Base-by-base conservation (phyloP, 2,888 invertebrate genomes). In the Himalopsyche japonica region DNA sequence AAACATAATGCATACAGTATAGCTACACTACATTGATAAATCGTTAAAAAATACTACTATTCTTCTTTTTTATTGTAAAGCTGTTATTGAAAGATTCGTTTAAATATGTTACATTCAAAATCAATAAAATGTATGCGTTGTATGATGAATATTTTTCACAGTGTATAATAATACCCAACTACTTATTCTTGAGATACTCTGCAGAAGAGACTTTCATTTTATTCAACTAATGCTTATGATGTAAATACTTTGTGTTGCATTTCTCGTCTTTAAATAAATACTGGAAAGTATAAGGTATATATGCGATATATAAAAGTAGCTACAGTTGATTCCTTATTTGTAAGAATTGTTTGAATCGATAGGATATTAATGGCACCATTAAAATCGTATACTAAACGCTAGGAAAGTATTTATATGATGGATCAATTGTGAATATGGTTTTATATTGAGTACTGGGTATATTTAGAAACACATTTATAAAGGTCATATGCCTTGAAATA, bases 161-260 rank as follows among this genome's bases (percentile, higher is more conserved):
- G 43, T 32, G 32, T 6, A 43, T 43, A 43, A 15, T 43, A 15
- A 84, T 79, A 82, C 79, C 82, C 82, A 82, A 84, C 82, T 84
- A 84, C 47, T 79, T 82, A 84, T 84, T 84, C 84, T 82, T 79
- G 37, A 82, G 82, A 82, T 82, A 82, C 76, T 82, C 37, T 43
- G 20, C 79, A 76, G 57, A 43, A 32, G 76, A 48, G 80, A 27
- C 43, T 10, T 79, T 24, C 79, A 30, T 79, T 48, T 47, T 7
- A 57, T 20, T 15, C 43, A 27, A 8, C 20, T 10, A 5, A 7
- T 15, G 12, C 12, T 27, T 70, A 2, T 27, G 27, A 70, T 70
- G 24, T 8, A 27, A 15, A 30, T 27, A 12, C 27, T 20, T 57
- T 70, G 15, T 12, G 15, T 30, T 27, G 30, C 27, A 70, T 70